phyloP scores from a whole-genome alignment of 2,888 invertebrate genomes.

The Caenorhabditis sp. region DNA sequence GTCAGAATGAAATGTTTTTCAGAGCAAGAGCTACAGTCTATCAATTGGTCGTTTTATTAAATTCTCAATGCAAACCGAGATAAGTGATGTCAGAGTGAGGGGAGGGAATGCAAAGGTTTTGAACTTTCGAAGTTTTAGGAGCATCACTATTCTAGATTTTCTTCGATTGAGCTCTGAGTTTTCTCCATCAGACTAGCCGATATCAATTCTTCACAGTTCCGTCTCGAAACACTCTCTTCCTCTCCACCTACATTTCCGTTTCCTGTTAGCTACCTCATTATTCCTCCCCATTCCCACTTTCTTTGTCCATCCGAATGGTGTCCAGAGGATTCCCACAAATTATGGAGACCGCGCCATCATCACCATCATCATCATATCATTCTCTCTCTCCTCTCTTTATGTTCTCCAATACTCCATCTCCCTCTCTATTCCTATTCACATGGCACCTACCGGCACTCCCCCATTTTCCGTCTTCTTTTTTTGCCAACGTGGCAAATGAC shows the following conservation, averaged over 20 bases:
- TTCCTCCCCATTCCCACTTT: slow-evolving; percentile 14
- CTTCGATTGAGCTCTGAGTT: too few species aligned
- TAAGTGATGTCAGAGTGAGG: too few species aligned
- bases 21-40: too few species aligned
- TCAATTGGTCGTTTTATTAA: too few species aligned
- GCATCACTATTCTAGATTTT: too few species aligned
- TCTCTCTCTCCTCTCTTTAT: slow-evolving; percentile 29
- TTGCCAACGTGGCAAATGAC: slow-evolving; percentile 61
- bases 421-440: slow-evolving; percentile 31
- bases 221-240: too few species aligned
- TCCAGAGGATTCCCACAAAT: slow-evolving; percentile 57
- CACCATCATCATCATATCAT: slow-evolving; percentile 38
- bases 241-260: not conserved
- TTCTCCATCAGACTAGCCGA: too few species aligned
- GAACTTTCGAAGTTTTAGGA: too few species aligned
- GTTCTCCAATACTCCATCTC: slow-evolving; percentile 28
- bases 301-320: slow-evolving; percentile 10
- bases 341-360: slow-evolving; percentile 44
- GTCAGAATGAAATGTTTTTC: too few species aligned
- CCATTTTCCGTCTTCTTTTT: slow-evolving; percentile 18
- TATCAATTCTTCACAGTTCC: too few species aligned
- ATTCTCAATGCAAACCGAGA: too few species aligned
- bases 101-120: too few species aligned
- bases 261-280: not conserved
- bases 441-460: slow-evolving; percentile 45